Evolutionary conservation across 23 tunicate genomes (phyloP), one percentile per base, ranked within the genome.

Genomic region (Trididemnum nubilum): DNA sequence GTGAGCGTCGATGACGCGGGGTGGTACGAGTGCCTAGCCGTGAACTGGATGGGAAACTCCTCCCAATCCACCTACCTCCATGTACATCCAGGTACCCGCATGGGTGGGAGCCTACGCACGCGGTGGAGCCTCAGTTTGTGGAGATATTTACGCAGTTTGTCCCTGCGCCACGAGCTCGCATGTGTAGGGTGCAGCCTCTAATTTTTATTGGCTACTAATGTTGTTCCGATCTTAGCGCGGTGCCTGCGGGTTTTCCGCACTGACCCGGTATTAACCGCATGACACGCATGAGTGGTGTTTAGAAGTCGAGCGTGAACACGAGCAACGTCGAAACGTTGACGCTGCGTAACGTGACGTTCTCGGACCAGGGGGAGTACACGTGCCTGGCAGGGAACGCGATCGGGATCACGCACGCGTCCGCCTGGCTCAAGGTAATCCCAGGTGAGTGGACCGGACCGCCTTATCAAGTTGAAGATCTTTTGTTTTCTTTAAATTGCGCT

Each of bases 311-410:
- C 72, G 81, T 82, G 33, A 87, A 92, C 73, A 79, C 97, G 37
- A 87, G 92, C 33, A 83, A 87, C 52, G 52, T 44, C 5, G 92
- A 87, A 27, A 37, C 85, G 88, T 65, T 92, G 50, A 76, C 70
- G n/a, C 40, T 92, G 37, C 72, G 50, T 26, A 92, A 92, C 32
- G 92, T 92, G 35, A 54, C 97, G 29, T 51, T 44, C 34, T 77
- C 64, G 26, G 97, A 92, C 65, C 85, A 83, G 1, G 97, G 92
- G 9, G 86, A 87, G 35, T 92, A 92, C 71, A 65, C 88, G 30
- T 92, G 97, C 76, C 51, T 86, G 22, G 97, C 97, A 7, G 97
- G 97, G 19, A 92, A 92, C 73, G 87, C 97, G 3, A 87, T 92
- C 58, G 97, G 97, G 22, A 52, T 79, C 12, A 78, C 92, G 9